Evolutionary conservation across 1,140 invertebrate genomes (phyloP).

Genomic region (Vanessa atalanta): DNA sequence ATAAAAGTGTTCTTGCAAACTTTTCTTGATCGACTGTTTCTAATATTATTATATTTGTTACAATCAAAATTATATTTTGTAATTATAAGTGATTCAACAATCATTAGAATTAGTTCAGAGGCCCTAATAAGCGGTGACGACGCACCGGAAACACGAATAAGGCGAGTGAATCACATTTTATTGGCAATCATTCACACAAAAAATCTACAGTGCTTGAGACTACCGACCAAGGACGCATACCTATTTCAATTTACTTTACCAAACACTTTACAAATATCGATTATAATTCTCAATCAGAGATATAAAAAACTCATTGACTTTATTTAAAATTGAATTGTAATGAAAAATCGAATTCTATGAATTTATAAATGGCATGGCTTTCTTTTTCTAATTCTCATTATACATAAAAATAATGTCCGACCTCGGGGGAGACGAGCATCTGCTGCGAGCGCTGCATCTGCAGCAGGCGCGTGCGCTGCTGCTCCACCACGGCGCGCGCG

Average conservation of each 20-base stretch:
- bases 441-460: slow-evolving; percentile 69
- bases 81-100: background rate
- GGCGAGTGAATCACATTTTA: slow-evolving; percentile 42
- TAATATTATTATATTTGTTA: too few relatives aligned
- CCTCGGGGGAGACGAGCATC: slow-evolving; percentile 74
- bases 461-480: slow-evolving; percentile 67
- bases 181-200: slow-evolving; percentile 33
- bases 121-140: slow-evolving; percentile 10
- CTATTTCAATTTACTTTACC: slow-evolving; percentile 26
- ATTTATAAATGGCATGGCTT: too few relatives aligned
- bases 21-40: too few relatives aligned
- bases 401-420: slow-evolving; percentile 19
- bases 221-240: slow-evolving; percentile 31
- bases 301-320: background rate
- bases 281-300: slow-evolving; percentile 8
- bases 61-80: background rate
- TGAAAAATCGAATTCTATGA: too few relatives aligned
- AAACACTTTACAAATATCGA: slow-evolving; percentile 19
- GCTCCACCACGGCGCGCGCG: slow-evolving; percentile 54
- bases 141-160: slow-evolving; percentile 39
- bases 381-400: too few relatives aligned
- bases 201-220: slow-evolving; percentile 28
- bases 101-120: slow-evolving; percentile 12
- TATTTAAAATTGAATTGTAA: background rate
- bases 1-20: too few relatives aligned